A percentile compares a stretch with the other conserved stretches of the same genome.
Conservation (phyloP, 2,888 invertebrate genomes). For the Microplitis manilae region DNA sequence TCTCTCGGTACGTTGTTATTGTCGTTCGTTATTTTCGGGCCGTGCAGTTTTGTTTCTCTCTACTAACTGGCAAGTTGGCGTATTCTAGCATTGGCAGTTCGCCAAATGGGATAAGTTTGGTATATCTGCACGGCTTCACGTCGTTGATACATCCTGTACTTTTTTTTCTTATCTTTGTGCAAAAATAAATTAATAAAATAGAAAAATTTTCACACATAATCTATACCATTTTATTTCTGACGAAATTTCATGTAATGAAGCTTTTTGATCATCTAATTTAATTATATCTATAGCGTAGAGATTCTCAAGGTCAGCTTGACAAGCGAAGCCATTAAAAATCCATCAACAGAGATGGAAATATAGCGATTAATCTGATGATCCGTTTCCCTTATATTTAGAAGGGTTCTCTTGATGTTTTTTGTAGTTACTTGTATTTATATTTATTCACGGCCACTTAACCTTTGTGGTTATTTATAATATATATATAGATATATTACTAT, state of each 20-base stretch:
- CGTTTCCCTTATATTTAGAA: constrained; percentile 29
- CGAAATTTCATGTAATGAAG: no score
- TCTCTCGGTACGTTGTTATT: constrained; percentile 9
- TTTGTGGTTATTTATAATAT: constrained; percentile 10
- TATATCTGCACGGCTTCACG: constrained; percentile 8
- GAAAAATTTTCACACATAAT: neutral
- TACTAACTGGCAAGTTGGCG: constrained; percentile 53
- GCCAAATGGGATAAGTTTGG: constrained; percentile 62
- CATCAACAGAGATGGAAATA: constrained; percentile 45
- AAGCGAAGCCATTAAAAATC: constrained; percentile 49
- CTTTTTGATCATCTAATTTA: no score
- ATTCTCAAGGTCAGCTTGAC: neutral
- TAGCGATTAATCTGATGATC: constrained; percentile 46
- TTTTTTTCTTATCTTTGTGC: neutral
- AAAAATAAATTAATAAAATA: constrained; percentile 2
- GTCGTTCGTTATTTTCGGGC: constrained; percentile 60
- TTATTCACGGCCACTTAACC: constrained; percentile 24
- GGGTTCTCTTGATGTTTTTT: constrained; percentile 24
- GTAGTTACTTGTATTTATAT: constrained; percentile 10
- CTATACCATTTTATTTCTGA: neutral
- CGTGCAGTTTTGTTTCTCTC: constrained; percentile 37
- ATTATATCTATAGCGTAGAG: neutral
- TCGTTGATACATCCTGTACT: constrained; percentile 7
- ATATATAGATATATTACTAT: constrained; percentile 1
- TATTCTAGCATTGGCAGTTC: constrained; percentile 59